phyloP scores from a whole-genome alignment of 2,113 vertebrate genomes.

The Xenopus laevis region DNA sequence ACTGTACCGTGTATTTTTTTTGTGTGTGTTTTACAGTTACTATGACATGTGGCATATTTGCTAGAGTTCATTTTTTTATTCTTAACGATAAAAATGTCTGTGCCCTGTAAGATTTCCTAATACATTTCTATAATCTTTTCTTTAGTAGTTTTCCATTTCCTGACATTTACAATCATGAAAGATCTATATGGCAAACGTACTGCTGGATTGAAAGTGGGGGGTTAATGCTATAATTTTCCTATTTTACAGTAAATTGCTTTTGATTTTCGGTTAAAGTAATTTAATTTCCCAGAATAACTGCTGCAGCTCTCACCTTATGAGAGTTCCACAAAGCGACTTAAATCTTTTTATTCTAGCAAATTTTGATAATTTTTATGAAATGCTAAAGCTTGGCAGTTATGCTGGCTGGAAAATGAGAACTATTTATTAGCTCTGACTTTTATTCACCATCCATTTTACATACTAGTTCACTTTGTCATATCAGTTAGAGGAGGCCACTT shows the following conservation, averaged over 20 bases:
- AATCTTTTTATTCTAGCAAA: background rate
- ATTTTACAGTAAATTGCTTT: constrained; percentile 10
- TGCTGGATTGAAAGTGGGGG: background rate
- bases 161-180: constrained; percentile 7
- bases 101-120: background rate
- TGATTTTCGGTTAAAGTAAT: constrained; percentile 10
- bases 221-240: background rate
- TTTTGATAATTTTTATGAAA: background rate
- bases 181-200: background rate
- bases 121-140: constrained; percentile 1
- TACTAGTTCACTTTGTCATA: constrained; percentile 1
- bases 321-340: background rate
- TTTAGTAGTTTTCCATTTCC: background rate
- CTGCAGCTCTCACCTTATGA: background rate
- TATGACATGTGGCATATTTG: background rate
- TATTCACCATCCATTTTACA: constrained; percentile 1
- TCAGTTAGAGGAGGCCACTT: background rate
- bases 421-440: constrained; percentile 4
- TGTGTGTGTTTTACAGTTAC: background rate
- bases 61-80: background rate
- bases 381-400: background rate
- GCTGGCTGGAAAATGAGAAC: background rate
- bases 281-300: constrained; percentile 11
- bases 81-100: background rate
- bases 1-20: too few species aligned